phyloP scores from a whole-genome alignment of 2,113 vertebrate genomes.

The Tursiops truncatus region DNA sequence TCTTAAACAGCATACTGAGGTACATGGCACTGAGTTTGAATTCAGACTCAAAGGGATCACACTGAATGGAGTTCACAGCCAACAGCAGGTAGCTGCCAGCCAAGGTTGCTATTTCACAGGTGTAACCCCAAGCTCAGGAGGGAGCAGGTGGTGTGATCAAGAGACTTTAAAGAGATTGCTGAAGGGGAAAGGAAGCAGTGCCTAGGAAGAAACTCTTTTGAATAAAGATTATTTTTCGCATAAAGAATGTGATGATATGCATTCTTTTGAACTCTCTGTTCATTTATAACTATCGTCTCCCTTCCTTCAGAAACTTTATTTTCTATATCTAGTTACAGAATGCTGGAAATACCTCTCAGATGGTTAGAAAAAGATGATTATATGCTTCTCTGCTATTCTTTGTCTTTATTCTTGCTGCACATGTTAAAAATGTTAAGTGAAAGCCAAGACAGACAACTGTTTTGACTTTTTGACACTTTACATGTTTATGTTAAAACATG shows the following conservation, averaged over 20 bases:
- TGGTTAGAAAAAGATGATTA: background rate
- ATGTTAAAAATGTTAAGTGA: background rate
- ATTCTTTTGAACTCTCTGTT: background rate
- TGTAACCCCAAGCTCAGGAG: background rate
- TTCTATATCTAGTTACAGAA: slow-evolving; percentile 3
- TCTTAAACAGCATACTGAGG: background rate
- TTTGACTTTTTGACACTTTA: background rate
- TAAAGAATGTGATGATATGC: background rate
- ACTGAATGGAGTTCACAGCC: background rate
- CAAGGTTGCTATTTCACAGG: background rate
- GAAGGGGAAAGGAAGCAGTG: background rate
- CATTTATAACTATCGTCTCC: background rate
- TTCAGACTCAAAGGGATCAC: background rate
- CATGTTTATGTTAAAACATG: background rate
- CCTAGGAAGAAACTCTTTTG: background rate
- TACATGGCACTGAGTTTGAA: background rate
- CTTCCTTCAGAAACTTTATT: background rate
- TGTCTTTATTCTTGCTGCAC: slow-evolving; percentile 3
- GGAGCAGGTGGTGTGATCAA: background rate
- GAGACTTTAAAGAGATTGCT: background rate
- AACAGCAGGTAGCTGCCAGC: background rate
- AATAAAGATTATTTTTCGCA: background rate
- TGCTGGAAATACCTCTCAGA: background rate
- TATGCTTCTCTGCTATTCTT: background rate
- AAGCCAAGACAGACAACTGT: background rate